Percentiles rank a stretch among this genome's conserved stretches.
Conservation (phyloP, 2,888 invertebrate genomes). For the Heliconius ismenius region DNA sequence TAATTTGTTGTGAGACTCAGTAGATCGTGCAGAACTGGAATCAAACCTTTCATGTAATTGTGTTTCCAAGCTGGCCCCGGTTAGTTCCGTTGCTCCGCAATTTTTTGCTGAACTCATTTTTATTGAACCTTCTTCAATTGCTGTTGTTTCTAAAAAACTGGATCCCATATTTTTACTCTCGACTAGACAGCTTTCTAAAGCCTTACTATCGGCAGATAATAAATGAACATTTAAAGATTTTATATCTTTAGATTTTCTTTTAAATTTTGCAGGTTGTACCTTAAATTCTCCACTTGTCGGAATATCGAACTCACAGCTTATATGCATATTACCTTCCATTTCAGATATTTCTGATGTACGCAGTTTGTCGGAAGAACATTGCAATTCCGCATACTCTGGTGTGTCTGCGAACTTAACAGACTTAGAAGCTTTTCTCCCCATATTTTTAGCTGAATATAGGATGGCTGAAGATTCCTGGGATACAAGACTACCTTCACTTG, state of each 20-base stretch:
- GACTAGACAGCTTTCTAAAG: not conserved
- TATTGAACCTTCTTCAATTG: slow-evolving; percentile 1
- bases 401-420: not conserved
- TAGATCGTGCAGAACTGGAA: not conserved
- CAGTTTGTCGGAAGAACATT: not conserved
- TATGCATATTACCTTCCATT: slow-evolving; percentile 2
- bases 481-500: not conserved
- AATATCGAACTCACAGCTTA: not conserved
- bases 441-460: no score
- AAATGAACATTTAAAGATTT: not conserved
- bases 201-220: not conserved
- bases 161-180: slow-evolving; percentile 5
- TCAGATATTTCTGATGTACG: not conserved
- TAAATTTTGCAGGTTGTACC: not conserved
- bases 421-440: not conserved
- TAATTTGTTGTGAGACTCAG: slow-evolving; percentile 17
- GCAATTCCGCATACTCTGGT: not conserved
- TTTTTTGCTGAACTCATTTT: not conserved
- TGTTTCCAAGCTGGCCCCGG: not conserved
- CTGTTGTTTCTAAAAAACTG: not conserved
- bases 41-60: not conserved
- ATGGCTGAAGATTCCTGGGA: not conserved
- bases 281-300: not conserved
- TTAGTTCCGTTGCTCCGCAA: not conserved
- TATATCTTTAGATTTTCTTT: not conserved